Percentiles rank a stretch among this genome's conserved stretches.
These are phyloP conservation scores for Sterrhoptilus dennistouni DNA, from an alignment of 2,113 vertebrate species.

Conservation along the genomic window DNA sequence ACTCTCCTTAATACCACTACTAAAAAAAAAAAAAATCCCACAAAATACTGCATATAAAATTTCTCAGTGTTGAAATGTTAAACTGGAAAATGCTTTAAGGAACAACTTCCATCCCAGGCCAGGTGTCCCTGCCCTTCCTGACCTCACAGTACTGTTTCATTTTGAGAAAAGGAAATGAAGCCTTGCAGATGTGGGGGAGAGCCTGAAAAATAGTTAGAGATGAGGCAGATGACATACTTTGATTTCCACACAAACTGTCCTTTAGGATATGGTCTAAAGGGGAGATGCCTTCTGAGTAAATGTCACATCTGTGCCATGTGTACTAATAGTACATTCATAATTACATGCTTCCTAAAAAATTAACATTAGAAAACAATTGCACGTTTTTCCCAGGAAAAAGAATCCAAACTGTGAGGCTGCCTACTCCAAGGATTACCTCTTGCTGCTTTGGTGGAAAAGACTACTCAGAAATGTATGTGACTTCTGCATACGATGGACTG, in stretches of 20 bases:
- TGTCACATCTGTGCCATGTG: neutral
- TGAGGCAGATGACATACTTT: neutral
- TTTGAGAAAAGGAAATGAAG: neutral
- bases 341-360: neutral
- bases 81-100: neutral
- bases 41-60: no score
- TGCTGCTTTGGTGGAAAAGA: slow-evolving; percentile 88
- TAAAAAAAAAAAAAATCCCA: accelerated
- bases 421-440: slow-evolving; percentile 81
- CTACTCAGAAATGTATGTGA: slow-evolving; percentile 86
- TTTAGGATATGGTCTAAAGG: neutral
- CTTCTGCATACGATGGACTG: slow-evolving; percentile 81
- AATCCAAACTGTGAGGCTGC: slow-evolving; percentile 80
- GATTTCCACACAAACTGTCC: neutral
- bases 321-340: neutral
- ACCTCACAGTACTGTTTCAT: neutral
- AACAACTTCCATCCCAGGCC: neutral
- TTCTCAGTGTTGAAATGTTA: neutral
- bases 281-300: neutral
- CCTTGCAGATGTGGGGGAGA: accelerated
- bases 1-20: neutral
- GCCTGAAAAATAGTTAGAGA: neutral
- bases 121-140: neutral
- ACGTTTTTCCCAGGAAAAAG: slow-evolving; percentile 71
- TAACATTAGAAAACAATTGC: neutral